Conservation (phyloP, 1,140 invertebrate genomes). For the Phenacoccus solenopsis region DNA sequence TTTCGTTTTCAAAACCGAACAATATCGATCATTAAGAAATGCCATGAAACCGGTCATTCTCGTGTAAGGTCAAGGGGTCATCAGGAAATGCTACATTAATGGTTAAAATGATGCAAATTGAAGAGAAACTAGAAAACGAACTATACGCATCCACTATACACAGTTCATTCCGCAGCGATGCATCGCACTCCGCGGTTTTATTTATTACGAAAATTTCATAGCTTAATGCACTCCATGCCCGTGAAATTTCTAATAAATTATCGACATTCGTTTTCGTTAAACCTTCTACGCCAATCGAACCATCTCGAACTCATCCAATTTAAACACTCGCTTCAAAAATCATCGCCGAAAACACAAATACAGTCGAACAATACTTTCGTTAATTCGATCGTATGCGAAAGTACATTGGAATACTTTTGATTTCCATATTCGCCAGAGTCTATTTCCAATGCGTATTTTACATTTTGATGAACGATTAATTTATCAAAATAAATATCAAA, state of each 20-base stretch:
- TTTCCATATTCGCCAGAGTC: no score
- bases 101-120: background rate
- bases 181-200: background rate
- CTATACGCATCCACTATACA: background rate
- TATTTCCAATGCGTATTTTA: no score
- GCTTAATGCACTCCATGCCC: background rate
- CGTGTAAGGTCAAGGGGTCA: background rate
- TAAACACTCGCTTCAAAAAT: background rate
- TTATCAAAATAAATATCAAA: background rate
- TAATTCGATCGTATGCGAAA: background rate
- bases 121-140: background rate
- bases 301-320: no score
- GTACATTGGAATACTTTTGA: no score
- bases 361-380: background rate
- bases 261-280: background rate
- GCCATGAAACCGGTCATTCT: background rate
- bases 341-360: background rate
- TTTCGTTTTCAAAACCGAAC: background rate
- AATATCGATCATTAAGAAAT: background rate
- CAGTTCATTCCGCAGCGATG: background rate
- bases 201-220: background rate
- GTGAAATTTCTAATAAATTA: slow-evolving; percentile 3
- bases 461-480: no score
- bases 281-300: no score
- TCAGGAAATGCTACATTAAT: background rate